These are phyloP conservation scores for Chlamydotis undulata DNA, from an alignment of 2,113 vertebrate species.

Conservation along the genomic window DNA sequence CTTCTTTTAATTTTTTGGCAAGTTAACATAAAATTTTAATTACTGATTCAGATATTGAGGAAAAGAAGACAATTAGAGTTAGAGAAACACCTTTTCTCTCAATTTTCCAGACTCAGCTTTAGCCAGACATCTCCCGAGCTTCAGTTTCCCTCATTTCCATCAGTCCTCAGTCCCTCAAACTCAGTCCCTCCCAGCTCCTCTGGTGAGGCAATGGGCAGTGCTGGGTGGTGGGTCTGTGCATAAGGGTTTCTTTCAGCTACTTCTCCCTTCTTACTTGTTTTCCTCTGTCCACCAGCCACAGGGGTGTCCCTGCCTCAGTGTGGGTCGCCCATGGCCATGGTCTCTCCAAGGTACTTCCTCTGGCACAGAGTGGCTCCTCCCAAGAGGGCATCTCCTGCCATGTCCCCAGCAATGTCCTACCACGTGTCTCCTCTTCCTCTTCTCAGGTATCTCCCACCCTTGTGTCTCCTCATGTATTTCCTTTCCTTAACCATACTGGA, in stretches of 20 bases:
- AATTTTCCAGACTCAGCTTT: neutral
- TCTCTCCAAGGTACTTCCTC: neutral
- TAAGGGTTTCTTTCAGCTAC: neutral
- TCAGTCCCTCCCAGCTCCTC: neutral
- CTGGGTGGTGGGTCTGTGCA: neutral
- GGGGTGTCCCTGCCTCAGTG: accelerated
- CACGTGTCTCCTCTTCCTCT: neutral
- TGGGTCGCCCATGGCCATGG: accelerated
- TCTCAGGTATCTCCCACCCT: neutral
- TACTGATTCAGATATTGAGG: neutral
- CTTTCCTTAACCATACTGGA: neutral
- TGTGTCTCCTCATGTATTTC: neutral
- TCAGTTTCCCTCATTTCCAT: neutral
- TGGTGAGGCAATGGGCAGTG: accelerated
- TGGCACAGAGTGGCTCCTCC: neutral
- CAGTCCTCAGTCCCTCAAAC: neutral
- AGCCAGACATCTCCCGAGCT: neutral
- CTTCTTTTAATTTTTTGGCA: neutral
- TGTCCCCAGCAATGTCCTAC: neutral
- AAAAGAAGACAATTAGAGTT: neutral
- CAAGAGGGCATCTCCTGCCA: neutral
- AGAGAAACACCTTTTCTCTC: neutral
- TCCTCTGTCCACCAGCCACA: neutral
- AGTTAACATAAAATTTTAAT: neutral
- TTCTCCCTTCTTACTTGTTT: neutral